Percentiles rank a stretch among this genome's conserved stretches.
These are phyloP conservation scores for Melanotaenia boesemani DNA, from an alignment of 2,797 vertebrate species.

Conservation along the genomic window DNA sequence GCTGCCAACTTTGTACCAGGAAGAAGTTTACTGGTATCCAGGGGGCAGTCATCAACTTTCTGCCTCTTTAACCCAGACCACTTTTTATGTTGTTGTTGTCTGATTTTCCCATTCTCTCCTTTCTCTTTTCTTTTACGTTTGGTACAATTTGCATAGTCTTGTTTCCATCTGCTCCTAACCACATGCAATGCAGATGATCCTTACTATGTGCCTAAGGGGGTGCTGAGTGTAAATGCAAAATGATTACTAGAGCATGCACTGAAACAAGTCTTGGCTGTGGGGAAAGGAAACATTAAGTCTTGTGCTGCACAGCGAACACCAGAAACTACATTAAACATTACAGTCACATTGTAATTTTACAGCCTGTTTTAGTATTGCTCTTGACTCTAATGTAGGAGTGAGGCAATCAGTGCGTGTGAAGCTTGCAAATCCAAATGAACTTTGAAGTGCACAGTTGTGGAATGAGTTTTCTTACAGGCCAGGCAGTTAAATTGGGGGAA, in stretches of 20 bases:
- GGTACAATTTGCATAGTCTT: slow-evolving; percentile 1
- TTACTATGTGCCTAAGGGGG: slow-evolving; percentile 32
- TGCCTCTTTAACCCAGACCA: slow-evolving; percentile 35
- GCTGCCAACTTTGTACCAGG: slow-evolving; percentile 51
- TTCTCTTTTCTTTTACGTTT: slow-evolving; percentile 10
- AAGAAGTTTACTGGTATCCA: slow-evolving; percentile 41
- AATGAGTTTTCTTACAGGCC: slow-evolving; percentile 72
- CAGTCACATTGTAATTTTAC: slow-evolving; percentile 76
- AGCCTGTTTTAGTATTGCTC: slow-evolving; percentile 80
- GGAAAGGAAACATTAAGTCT: slow-evolving; percentile 77
- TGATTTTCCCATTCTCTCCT: slow-evolving; percentile 26
- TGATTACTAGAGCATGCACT: slow-evolving; percentile 60
- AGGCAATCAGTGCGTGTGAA: slow-evolving; percentile 68
- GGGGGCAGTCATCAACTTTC: slow-evolving; percentile 17
- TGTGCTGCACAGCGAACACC: slow-evolving; percentile 63
- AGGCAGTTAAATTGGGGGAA: slow-evolving; percentile 72
- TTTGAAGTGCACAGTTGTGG: slow-evolving; percentile 74
- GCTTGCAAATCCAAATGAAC: slow-evolving; percentile 73
- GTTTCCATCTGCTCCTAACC: slow-evolving; percentile 27
- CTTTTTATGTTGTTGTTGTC: slow-evolving; percentile 29
- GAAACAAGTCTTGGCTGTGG: slow-evolving; percentile 69
- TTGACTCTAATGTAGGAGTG: slow-evolving; percentile 77
- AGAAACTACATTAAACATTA: slow-evolving; percentile 77
- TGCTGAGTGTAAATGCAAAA: slow-evolving; percentile 58
- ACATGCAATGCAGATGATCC: slow-evolving; percentile 34